phyloP scores from a whole-genome alignment of 2,888 invertebrate species.

The Cylindroiulus punctatus region DNA sequence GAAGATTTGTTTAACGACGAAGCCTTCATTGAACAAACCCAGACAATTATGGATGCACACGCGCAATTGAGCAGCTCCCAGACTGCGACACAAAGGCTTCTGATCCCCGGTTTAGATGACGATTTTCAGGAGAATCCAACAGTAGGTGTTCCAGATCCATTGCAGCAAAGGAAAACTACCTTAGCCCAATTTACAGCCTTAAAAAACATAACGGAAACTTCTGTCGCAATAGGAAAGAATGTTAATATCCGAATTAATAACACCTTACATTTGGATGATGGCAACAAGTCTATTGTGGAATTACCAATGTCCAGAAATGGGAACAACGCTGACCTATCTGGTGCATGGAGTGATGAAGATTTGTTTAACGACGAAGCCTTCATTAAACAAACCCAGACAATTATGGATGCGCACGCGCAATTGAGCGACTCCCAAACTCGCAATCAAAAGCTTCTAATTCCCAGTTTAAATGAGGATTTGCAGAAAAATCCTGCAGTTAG shows the following conservation, averaged over 20 bases:
- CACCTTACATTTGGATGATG: neutral
- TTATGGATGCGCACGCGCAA: neutral
- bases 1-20: slow-evolving; percentile 43
- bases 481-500: neutral
- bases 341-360: slow-evolving; percentile 29
- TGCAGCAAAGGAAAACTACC: neutral
- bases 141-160: neutral
- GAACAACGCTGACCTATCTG: neutral
- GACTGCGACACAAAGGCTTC: neutral
- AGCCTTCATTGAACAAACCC: slow-evolving; percentile 7
- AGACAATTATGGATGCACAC: neutral
- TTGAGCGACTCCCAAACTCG: neutral
- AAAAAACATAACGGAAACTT: too few species aligned
- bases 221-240: too few species aligned
- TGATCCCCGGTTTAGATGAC: neutral
- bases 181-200: neutral
- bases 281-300: neutral
- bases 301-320: neutral
- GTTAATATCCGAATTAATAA: neutral
- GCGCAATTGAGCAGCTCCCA: neutral
- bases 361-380: slow-evolving; percentile 20
- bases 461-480: neutral
- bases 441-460: neutral
- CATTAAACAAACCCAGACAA: neutral
- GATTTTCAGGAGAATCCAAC: neutral